Conservation (phyloP, 2,888 invertebrate genomes). For the Cephus spinipes region DNA sequence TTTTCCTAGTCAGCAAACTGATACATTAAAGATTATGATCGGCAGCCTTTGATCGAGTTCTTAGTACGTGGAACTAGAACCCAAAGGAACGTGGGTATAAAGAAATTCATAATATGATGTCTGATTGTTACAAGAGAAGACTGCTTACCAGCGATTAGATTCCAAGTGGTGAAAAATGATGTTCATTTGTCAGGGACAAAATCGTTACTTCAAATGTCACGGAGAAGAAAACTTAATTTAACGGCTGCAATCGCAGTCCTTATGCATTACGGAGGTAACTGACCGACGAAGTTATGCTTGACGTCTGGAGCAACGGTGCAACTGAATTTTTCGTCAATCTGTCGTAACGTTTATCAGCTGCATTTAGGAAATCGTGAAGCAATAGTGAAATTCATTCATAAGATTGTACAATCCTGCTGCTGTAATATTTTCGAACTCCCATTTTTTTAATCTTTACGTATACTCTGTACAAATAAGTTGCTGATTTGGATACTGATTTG, state of each 20-base stretch:
- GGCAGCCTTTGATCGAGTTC: no score
- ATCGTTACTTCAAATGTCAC: neutral
- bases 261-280: conserved; percentile 11
- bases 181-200: neutral
- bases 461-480: neutral
- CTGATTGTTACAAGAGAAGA: neutral
- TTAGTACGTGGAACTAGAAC: neutral
- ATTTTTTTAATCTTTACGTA: neutral
- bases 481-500: neutral
- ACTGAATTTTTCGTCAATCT: neutral
- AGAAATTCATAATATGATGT: neutral
- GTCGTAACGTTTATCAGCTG: neutral
- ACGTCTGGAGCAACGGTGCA: conserved; percentile 14
- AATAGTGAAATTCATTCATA: conserved; percentile 6
- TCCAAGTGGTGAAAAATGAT: neutral
- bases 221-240: neutral
- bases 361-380: neutral
- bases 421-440: neutral
- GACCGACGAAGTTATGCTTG: conserved; percentile 6
- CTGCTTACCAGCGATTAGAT: neutral
- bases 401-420: neutral
- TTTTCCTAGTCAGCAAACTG: no score
- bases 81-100: neutral
- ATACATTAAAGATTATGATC: no score
- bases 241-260: neutral